Conservation (phyloP, 2,888 invertebrate genomes). For the Aplocera efformata region DNA sequence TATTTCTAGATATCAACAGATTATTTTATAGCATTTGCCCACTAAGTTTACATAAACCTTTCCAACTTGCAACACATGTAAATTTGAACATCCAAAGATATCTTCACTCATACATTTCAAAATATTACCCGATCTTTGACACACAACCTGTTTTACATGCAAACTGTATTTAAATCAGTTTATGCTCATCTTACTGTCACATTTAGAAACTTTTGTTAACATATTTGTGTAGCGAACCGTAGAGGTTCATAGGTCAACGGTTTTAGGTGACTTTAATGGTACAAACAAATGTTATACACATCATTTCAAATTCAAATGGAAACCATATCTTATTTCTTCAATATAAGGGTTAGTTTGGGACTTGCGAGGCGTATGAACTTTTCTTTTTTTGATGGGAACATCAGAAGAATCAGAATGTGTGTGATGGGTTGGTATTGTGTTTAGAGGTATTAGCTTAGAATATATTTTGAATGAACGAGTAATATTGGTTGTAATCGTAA, state of each 20-base stretch:
- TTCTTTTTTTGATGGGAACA: conserved; percentile 37
- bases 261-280: conserved; percentile 46
- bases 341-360: conserved; percentile 2
- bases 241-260: conserved; percentile 40
- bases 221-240: conserved; percentile 42
- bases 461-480: conserved; percentile 25
- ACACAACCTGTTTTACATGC: conserved; percentile 37
- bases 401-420: conserved; percentile 35
- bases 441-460: conserved; percentile 37
- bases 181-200: conserved; percentile 42
- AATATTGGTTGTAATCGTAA: conserved; percentile 22
- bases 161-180: conserved; percentile 51
- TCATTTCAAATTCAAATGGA: not conserved
- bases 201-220: conserved; percentile 46
- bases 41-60: too few relatives aligned
- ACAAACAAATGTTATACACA: conserved; percentile 25
- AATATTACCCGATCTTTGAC: conserved; percentile 36
- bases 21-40: too few relatives aligned
- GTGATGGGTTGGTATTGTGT: conserved; percentile 41
- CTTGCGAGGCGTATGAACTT: not conserved
- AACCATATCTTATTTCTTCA: conserved; percentile 4
- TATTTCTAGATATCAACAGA: too few relatives aligned
- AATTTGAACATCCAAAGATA: not conserved
- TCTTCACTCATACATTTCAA: conserved; percentile 20
- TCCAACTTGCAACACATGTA: too few relatives aligned